phyloP scores from a whole-genome alignment of 2,113 vertebrate genomes.

The Pica pica region DNA sequence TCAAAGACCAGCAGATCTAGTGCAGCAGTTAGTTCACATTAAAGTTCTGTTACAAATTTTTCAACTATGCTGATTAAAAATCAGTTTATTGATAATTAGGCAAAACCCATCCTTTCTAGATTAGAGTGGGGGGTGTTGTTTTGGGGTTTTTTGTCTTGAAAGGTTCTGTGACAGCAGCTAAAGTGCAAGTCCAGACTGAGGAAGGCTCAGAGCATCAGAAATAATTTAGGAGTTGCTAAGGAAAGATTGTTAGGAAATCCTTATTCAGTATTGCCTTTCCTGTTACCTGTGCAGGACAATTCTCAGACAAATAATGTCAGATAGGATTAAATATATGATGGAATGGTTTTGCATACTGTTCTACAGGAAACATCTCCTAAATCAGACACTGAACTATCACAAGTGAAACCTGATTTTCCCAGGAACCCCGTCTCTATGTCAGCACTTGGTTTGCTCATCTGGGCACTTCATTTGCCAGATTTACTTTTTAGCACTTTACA shows the following conservation, averaged over 20 bases:
- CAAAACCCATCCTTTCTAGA: background rate
- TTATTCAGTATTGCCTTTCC: background rate
- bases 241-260: background rate
- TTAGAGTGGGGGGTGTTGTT: background rate
- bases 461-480: background rate
- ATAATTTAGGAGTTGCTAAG: background rate
- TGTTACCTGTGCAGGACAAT: background rate
- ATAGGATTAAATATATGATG: fast-evolving
- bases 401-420: background rate
- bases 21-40: background rate
- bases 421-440: background rate
- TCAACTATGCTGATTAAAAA: background rate
- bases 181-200: background rate
- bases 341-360: background rate
- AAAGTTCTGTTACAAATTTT: background rate
- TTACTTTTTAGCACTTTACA: background rate
- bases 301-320: background rate
- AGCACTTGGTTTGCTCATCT: background rate
- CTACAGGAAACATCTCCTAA: background rate
- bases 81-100: background rate
- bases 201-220: background rate
- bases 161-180: background rate
- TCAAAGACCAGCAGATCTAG: background rate
- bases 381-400: background rate
- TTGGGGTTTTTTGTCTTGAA: background rate